Percentiles rank a stretch among this genome's conserved stretches.
These are phyloP conservation scores for Tetrao urogallus DNA, from an alignment of 2,113 vertebrate genomes.

Conservation along the genomic window DNA sequence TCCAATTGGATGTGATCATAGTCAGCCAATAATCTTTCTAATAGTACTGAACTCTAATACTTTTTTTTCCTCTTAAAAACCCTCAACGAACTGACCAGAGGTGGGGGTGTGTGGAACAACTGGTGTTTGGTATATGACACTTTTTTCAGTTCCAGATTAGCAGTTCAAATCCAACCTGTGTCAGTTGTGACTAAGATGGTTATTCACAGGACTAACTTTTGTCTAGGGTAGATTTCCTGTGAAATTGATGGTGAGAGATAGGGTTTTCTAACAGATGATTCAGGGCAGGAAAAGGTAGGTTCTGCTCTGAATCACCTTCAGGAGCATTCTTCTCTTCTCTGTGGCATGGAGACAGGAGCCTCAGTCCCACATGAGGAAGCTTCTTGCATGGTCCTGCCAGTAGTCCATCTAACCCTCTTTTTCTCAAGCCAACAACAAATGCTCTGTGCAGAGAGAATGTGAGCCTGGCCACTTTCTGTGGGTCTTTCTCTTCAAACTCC, in stretches of 20 bases:
- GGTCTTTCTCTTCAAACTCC: neutral
- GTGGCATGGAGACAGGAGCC: neutral
- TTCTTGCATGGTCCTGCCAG: neutral
- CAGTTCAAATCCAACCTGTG: constrained; percentile 23
- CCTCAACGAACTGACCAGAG: constrained; percentile 24
- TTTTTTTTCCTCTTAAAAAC: constrained; percentile 35
- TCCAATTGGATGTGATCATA: constrained; percentile 44
- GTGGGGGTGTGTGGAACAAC: neutral
- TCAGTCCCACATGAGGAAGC: neutral
- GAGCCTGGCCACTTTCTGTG: neutral
- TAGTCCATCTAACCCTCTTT: neutral
- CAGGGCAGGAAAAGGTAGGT: constrained; percentile 34
- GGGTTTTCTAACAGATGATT: constrained; percentile 37
- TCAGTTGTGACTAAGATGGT: constrained; percentile 15
- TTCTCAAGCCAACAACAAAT: neutral
- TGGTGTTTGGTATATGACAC: neutral
- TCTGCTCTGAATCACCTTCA: constrained; percentile 53
- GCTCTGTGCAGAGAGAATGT: constrained; percentile 6
- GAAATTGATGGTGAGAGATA: neutral
- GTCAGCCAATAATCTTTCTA: constrained; percentile 21
- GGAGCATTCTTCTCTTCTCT: neutral
- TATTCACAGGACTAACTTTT: constrained; percentile 40
- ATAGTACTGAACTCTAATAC: neutral
- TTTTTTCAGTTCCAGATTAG: constrained; percentile 4
- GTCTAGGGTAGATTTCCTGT: constrained; percentile 22